Conservation (phyloP, 92 coral and sea anemone species). For the Actinostola sp. region DNA sequence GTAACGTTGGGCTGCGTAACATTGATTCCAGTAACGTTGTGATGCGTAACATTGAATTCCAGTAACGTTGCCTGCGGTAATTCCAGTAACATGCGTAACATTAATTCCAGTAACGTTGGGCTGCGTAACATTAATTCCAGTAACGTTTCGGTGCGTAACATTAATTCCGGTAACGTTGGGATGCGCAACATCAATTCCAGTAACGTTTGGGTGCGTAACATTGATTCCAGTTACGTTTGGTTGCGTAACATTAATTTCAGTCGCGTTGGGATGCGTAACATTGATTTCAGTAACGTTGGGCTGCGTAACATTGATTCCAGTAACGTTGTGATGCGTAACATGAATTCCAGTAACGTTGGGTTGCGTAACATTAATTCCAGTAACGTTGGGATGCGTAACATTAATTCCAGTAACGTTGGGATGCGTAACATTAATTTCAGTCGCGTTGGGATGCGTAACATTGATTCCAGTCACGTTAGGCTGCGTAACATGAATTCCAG, state of each 20-base stretch:
- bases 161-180: not conserved
- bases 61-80: not conserved
- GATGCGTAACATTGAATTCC: conserved; percentile 6
- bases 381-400: conserved; percentile 6
- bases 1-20: conserved; percentile 20
- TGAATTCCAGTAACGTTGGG: conserved; percentile 11
- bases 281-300: conserved; percentile 1
- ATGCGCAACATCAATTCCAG: not conserved
- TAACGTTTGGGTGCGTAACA: not conserved
- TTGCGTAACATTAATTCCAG: not conserved
- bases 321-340: conserved; percentile 10
- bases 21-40: conserved; percentile 7
- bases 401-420: conserved; percentile 11
- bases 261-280: conserved; percentile 4
- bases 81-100: not conserved
- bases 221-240: not conserved
- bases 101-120: not conserved
- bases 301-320: not conserved
- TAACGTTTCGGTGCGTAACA: conserved; percentile 3
- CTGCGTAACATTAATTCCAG: conserved; percentile 1
- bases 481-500: not conserved
- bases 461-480: conserved; percentile 11
- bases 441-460: conserved; percentile 3
- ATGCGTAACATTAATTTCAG: conserved; percentile 8
- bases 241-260: not conserved